These are phyloP conservation scores for Stichodactyla helianthus DNA, from an alignment of 64 coral and sea anemone genomes.

Conservation along the genomic window DNA sequence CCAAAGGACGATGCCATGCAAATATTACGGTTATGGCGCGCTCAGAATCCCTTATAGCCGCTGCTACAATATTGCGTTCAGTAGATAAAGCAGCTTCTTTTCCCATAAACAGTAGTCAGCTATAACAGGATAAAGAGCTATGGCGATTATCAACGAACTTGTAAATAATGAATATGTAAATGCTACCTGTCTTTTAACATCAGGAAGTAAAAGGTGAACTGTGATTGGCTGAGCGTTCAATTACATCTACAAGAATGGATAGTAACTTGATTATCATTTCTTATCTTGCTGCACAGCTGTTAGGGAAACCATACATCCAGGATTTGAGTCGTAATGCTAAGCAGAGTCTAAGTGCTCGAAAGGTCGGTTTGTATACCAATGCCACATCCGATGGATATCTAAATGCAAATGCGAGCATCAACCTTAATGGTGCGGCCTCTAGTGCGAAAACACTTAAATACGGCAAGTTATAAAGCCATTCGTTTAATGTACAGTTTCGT, in stretches of 20 bases:
- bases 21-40: not conserved
- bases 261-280: not conserved
- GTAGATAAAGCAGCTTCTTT: not conserved
- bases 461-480: too few species aligned
- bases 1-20: not conserved
- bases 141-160: not conserved
- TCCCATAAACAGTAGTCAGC: not conserved
- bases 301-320: not conserved
- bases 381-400: not conserved
- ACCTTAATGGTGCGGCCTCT: too few species aligned
- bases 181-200: not conserved
- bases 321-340: not conserved
- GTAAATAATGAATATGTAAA: conserved; percentile 4
- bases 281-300: not conserved
- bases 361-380: not conserved
- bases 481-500: not conserved
- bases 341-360: not conserved
- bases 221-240: not conserved
- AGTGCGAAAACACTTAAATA: too few species aligned
- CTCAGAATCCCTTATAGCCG: not conserved
- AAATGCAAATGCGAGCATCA: not conserved
- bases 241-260: not conserved
- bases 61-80: not conserved
- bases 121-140: not conserved
- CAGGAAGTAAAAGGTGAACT: not conserved